Base-by-base conservation (phyloP, 2,797 vertebrate genomes). In the Philypnodon macrostomus region DNA sequence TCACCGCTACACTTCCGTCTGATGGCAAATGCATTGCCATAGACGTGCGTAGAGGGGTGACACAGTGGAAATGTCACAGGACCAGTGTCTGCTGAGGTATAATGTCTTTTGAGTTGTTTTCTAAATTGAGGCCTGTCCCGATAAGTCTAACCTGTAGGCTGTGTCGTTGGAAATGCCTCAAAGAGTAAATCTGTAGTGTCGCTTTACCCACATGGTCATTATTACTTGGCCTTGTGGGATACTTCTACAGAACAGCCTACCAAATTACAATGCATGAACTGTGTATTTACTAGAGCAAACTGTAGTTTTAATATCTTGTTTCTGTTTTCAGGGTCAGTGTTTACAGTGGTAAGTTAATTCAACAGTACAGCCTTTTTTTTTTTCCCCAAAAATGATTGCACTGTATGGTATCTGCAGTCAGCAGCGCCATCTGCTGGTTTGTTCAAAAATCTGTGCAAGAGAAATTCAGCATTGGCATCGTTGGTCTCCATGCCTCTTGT, bases 331-430 rank as follows among this genome's bases (percentile, higher is more conserved):
- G n/a, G n/a, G n/a, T n/a, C n/a, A n/a, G 8, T 7, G 5, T 3
- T 7, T 2, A 16, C 6, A 7, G 17, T 12, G 12, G 53, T 67
- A 38, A 44, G 52, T 51, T 19, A 12, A 0, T 47, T 4, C 0
- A 1, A 7, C 10, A 2, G 19, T 10, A 21, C 21, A 3, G 21
- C 21, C 3, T 23, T 23, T 23, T 23, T 23, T 23, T 23, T 23
- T 23, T 6, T 23, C 3, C 27, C 27, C 27, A 29, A 29, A 10
- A 29, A 3, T 9, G 4, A 21, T 44, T 18, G 84, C 83, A 83
- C 87, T 91, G 89, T 58, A 4, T 66, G 91, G 92, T 93, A 92
- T 93, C 92, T 96, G 90, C 91, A 90, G 63, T 73, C 91, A 89
- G 86, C 70, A 86, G 87, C 4, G 70, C 5, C 47, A 42, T 80